Percentiles rank a stretch among this genome's conserved stretches.
phyloP scores from a whole-genome alignment of 2,113 vertebrate genomes.

The Bothrops jararaca region DNA sequence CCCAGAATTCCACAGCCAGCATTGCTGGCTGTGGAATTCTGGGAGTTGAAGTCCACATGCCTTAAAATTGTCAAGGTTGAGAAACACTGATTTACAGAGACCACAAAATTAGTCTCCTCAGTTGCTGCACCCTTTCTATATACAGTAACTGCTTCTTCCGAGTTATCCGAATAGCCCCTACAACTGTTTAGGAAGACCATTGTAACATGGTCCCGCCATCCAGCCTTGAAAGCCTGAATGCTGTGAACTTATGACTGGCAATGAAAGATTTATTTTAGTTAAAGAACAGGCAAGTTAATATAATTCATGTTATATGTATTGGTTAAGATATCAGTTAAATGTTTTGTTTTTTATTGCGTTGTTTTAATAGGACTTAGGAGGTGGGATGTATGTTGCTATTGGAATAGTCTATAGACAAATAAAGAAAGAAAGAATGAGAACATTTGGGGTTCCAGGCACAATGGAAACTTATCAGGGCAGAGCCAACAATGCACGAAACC shows the following conservation, averaged over 20 bases:
- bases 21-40: too few relatives aligned
- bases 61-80: too few relatives aligned
- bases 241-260: neutral
- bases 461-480: neutral
- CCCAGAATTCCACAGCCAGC: too few relatives aligned
- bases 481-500: neutral
- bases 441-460: neutral
- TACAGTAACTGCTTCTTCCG: neutral
- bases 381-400: neutral
- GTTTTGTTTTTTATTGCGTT: neutral
- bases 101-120: neutral
- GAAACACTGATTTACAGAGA: too few relatives aligned
- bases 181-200: neutral
- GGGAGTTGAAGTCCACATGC: too few relatives aligned
- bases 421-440: neutral
- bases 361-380: neutral
- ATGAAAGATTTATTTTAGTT: neutral
- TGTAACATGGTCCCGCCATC: neutral
- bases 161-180: neutral
- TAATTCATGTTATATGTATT: neutral
- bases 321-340: neutral
- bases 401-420: neutral
- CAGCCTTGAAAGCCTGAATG: neutral
- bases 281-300: neutral
- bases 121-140: neutral